These are phyloP conservation scores for Helobdella robusta DNA, from an alignment of 2,888 invertebrate genomes.

Conservation along the genomic window DNA sequence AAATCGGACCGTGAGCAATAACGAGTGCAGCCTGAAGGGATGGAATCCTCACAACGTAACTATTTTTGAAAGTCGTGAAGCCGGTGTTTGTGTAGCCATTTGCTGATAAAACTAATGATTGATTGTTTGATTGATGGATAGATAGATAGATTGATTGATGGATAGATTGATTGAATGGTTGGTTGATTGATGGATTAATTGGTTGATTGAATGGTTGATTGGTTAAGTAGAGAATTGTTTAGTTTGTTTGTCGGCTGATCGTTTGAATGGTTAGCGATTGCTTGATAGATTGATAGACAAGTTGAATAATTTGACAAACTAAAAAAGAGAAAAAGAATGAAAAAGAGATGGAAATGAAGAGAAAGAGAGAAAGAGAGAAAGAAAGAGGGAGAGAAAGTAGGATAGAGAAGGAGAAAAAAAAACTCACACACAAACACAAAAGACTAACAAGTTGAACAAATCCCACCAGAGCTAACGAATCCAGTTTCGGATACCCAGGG, in stretches of 20 bases:
- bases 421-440: no score
- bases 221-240: no score
- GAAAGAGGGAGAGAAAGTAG: constrained; percentile 54
- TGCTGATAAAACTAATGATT: no score
- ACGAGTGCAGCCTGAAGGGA: constrained; percentile 89
- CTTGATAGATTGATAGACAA: no score
- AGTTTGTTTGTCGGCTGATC: no score
- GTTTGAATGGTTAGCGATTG: no score
- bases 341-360: background rate
- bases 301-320: background rate
- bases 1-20: constrained; percentile 58
- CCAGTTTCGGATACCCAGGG: constrained; percentile 71
- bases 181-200: no score
- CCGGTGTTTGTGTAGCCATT: constrained; percentile 91
- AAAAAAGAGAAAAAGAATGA: background rate
- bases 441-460: no score
- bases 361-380: background rate
- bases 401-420: constrained; percentile 54
- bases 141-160: no score
- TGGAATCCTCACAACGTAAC: constrained; percentile 84
- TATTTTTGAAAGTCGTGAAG: constrained; percentile 82
- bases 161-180: no score
- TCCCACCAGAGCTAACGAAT: constrained; percentile 43
- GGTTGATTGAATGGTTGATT: no score
- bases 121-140: no score